These are phyloP conservation scores for Myoxocephalus aenaeus DNA, from an alignment of 2,797 vertebrate genomes.

Conservation along the genomic window DNA sequence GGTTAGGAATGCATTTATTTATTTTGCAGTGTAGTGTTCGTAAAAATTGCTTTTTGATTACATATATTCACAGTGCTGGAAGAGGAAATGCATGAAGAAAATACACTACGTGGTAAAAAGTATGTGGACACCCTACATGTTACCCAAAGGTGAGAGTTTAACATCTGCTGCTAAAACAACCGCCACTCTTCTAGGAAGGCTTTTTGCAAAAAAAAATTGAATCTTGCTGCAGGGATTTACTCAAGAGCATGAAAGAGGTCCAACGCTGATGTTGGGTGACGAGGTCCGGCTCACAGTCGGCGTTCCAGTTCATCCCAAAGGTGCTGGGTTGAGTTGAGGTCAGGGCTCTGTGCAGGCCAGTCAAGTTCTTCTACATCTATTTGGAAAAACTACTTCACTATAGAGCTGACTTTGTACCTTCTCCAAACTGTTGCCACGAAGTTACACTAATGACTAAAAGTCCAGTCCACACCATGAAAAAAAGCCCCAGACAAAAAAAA, in stretches of 20 bases:
- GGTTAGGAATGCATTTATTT: background rate
- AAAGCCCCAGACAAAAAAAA: background rate
- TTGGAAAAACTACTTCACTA: background rate
- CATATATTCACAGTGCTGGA: background rate
- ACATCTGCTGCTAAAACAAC: background rate
- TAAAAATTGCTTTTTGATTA: background rate
- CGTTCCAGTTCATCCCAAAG: background rate
- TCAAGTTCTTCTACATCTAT: background rate
- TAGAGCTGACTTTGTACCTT: background rate
- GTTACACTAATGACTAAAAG: background rate
- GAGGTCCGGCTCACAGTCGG: background rate
- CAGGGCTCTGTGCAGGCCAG: too few relatives aligned
- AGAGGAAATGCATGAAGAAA: background rate
- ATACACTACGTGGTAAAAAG: background rate
- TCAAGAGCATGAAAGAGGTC: slow-evolving; percentile 21
- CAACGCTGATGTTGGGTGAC: background rate
- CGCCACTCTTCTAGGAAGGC: background rate
- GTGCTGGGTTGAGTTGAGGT: background rate
- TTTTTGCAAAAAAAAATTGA: background rate
- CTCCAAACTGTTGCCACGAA: background rate
- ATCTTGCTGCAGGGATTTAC: slow-evolving; percentile 23
- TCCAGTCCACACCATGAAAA: background rate
- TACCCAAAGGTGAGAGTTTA: background rate
- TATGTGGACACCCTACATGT: background rate
- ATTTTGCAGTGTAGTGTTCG: background rate